Evolutionary conservation across 1,140 invertebrate genomes (phyloP).

Genomic region (Euura saliciscinereae): DNA sequence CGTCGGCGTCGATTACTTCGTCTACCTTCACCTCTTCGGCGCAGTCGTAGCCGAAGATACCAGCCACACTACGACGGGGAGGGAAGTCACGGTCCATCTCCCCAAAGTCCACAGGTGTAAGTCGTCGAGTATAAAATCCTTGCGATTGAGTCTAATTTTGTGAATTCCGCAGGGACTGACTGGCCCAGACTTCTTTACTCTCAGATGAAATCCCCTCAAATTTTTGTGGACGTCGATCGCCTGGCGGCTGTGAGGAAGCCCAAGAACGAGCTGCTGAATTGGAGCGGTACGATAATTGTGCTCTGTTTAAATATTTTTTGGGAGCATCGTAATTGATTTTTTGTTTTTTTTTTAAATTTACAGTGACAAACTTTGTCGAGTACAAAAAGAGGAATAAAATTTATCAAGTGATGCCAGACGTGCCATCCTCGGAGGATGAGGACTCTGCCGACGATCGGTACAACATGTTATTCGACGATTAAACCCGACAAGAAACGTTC

Average conservation of each 20-base stretch:
- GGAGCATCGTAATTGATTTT: not conserved
- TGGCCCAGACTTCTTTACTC: not conserved
- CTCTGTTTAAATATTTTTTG: conserved; percentile 4
- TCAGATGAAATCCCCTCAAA: not conserved
- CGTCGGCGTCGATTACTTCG: conserved; percentile 38
- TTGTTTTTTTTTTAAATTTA: not conserved
- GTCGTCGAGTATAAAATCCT: not conserved
- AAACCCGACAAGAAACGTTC: not conserved
- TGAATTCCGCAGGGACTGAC: not conserved
- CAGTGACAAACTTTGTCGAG: conserved; percentile 28
- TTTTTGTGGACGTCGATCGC: not conserved
- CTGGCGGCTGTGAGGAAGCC: not conserved
- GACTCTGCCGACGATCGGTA: conserved; percentile 46
- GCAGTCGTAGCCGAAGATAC: conserved; percentile 46
- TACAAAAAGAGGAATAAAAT: conserved; percentile 37
- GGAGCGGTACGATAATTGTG: not conserved
- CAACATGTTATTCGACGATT: conserved; percentile 14
- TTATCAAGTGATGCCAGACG: conserved; percentile 34
- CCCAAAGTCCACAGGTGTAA: conserved; percentile 50
- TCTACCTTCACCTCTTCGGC: conserved; percentile 48
- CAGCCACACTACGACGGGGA: conserved; percentile 37
- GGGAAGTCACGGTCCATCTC: conserved; percentile 50
- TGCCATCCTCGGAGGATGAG: conserved; percentile 37
- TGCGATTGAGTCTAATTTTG: not conserved
- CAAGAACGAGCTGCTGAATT: not conserved